Conservation (phyloP, 1,140 invertebrate species). For the Bombus superbus region DNA sequence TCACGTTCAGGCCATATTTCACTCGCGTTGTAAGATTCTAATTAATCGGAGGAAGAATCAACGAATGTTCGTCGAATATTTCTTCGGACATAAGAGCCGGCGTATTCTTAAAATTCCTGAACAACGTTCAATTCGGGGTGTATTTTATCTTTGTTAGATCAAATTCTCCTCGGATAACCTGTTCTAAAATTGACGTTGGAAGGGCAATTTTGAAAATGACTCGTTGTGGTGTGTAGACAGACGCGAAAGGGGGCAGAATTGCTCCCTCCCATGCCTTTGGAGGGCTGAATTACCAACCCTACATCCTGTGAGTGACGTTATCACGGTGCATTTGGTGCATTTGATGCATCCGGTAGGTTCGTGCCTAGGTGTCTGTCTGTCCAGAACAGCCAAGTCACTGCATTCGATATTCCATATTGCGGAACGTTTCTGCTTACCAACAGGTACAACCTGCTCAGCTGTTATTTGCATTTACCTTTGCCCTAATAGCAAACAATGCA, state of each 20-base stretch:
- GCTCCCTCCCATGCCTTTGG: conserved; percentile 49
- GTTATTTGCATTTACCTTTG: conserved; percentile 54
- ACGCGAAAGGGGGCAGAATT: conserved; percentile 23
- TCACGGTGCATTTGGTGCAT: conserved; percentile 73
- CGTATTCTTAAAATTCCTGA: neutral
- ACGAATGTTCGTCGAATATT: neutral
- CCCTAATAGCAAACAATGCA: conserved; percentile 14
- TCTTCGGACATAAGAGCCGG: neutral
- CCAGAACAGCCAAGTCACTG: conserved; percentile 69
- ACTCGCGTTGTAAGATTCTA: neutral
- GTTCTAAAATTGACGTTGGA: conserved; percentile 47
- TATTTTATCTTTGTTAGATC: neutral
- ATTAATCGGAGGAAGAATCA: neutral
- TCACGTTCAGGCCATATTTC: neutral
- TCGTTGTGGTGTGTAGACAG: conserved; percentile 27
- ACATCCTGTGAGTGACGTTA: conserved; percentile 76
- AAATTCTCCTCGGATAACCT: neutral
- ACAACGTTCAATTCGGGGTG: neutral
- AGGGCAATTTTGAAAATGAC: conserved; percentile 68
- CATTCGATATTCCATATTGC: conserved; percentile 72
- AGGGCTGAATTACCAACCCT: conserved; percentile 65
- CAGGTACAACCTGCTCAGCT: conserved; percentile 56
- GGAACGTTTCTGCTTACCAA: conserved; percentile 61
- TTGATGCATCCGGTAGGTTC: conserved; percentile 68
- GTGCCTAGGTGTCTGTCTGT: conserved; percentile 68